These are phyloP conservation scores for Gorsachius magnificus DNA, from an alignment of 2,797 vertebrate species.

Conservation along the genomic window DNA sequence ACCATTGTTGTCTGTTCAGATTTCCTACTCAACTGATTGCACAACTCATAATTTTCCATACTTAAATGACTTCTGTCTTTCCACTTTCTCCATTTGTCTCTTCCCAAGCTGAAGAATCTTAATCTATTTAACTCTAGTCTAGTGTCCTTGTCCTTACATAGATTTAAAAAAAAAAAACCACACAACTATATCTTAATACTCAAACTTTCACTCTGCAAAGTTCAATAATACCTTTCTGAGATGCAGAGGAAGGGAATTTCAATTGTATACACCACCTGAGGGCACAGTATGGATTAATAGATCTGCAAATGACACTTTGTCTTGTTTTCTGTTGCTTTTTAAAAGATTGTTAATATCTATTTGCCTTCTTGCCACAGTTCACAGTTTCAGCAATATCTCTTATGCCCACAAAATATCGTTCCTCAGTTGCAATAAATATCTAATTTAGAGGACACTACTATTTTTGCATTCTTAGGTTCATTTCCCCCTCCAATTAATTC, in stretches of 20 bases:
- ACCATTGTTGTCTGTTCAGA: neutral
- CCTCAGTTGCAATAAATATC: neutral
- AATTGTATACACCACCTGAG: neutral
- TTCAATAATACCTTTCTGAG: neutral
- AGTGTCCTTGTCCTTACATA: neutral
- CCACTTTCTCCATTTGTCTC: neutral
- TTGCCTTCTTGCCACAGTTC: neutral
- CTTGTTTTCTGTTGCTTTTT: neutral
- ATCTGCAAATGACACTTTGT: neutral
- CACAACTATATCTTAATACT: neutral
- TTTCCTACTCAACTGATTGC: neutral
- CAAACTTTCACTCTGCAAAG: neutral
- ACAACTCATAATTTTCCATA: neutral
- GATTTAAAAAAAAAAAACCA: neutral
- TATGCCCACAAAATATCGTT: neutral
- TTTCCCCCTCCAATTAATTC: neutral
- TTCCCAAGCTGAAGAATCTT: neutral
- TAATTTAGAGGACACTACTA: neutral
- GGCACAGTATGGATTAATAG: neutral
- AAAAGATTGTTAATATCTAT: neutral
- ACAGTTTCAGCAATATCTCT: neutral
- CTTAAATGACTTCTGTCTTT: neutral
- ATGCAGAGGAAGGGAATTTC: neutral
- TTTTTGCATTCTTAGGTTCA: neutral
- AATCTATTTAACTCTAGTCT: neutral